Evolutionary conservation across 2,113 vertebrate genomes (phyloP).

Genomic region (Notarius quadriscutis): DNA sequence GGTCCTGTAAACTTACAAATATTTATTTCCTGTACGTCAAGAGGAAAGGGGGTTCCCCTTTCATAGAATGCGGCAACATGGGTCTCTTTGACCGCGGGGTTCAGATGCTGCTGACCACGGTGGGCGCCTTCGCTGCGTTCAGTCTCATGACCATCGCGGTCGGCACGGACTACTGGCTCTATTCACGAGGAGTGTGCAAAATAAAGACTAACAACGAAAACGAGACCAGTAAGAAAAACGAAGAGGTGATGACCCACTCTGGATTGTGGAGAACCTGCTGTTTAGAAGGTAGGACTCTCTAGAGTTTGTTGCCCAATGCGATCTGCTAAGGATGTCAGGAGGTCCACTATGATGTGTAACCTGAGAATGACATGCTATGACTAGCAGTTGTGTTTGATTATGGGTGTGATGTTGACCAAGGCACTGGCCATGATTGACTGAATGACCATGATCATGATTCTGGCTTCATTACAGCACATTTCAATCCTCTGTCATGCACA

Average conservation of each 20-base stretch:
- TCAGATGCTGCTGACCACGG: constrained; percentile 99
- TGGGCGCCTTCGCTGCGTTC: constrained; percentile 99
- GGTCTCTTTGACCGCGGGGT: constrained; percentile 99
- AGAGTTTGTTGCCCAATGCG: not conserved
- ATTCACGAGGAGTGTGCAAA: constrained; percentile 97
- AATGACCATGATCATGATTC: not conserved
- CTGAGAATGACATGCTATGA: not conserved
- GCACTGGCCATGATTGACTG: not conserved
- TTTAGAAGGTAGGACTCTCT: constrained; percentile 86
- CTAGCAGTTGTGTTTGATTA: constrained; percentile 6
- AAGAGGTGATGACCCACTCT: constrained; percentile 99
- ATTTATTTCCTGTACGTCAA: constrained; percentile 81
- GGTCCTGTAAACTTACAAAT: constrained; percentile 75
- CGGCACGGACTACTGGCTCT: constrained; percentile 98
- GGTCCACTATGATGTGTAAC: not conserved
- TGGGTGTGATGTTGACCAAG: not conserved
- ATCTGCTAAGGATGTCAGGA: not conserved
- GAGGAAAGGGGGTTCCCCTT: constrained; percentile 93
- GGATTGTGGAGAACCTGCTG: constrained; percentile 99
- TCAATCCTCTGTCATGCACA: not conserved
- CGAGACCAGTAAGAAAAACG: constrained; percentile 99
- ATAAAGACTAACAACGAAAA: constrained; percentile 95
- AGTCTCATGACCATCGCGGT: constrained; percentile 99
- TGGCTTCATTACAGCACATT: not conserved
- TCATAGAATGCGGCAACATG: constrained; percentile 99